Conservation (phyloP, 2,113 vertebrate genomes). For the Oenanthe melanoleuca region DNA sequence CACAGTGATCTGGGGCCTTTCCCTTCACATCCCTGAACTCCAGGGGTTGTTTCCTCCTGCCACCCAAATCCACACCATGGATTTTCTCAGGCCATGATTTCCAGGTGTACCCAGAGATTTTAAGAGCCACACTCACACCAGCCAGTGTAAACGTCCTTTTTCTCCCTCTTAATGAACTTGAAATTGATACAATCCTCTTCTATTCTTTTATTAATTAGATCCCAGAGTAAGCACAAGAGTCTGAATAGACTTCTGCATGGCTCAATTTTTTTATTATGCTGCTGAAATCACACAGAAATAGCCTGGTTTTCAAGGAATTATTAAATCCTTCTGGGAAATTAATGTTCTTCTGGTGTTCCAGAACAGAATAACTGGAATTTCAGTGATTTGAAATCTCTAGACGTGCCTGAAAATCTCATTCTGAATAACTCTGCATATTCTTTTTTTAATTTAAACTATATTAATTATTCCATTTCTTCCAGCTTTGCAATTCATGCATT, state of each 20-base stretch:
- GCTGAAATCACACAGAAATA: neutral
- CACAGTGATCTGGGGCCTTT: fast-evolving
- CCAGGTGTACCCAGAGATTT: neutral
- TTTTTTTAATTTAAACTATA: neutral
- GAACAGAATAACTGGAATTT: neutral
- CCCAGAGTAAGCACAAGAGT: neutral
- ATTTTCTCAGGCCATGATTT: neutral
- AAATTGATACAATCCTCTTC: neutral
- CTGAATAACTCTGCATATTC: fast-evolving
- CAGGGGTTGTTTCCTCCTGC: neutral
- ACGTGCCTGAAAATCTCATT: neutral
- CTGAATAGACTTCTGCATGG: neutral
- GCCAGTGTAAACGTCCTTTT: neutral
- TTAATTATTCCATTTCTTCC: neutral
- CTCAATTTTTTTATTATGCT: neutral
- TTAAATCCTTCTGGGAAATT: neutral
- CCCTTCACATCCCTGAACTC: neutral
- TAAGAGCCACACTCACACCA: neutral
- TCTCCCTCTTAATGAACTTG: neutral
- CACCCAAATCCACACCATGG: fast-evolving
- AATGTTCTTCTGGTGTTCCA: neutral
- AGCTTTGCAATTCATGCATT: neutral
- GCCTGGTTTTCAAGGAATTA: neutral
- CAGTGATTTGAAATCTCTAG: neutral
- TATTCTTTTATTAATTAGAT: neutral